These are phyloP conservation scores for Ianthella basta DNA, from an alignment of 37 sponge, comb jelly and placozoan species.

Conservation along the genomic window DNA sequence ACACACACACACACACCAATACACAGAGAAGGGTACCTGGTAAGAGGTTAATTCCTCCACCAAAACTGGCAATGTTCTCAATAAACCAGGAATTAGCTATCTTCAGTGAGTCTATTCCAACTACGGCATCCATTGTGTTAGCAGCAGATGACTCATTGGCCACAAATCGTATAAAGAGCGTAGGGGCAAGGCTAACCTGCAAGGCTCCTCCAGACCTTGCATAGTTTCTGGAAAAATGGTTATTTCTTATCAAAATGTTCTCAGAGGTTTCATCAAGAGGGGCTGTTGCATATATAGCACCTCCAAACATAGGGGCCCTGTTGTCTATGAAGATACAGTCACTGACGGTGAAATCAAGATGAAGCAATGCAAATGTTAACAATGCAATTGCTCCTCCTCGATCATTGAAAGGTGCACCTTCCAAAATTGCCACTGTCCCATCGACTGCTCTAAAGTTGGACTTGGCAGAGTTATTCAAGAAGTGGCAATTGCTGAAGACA, in stretches of 20 bases:
- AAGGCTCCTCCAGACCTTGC: constrained; percentile 51
- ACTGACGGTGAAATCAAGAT: constrained; percentile 16
- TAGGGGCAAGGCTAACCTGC: neutral
- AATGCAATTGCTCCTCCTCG: constrained; percentile 61
- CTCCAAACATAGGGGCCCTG: constrained; percentile 58
- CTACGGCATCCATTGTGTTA: neutral
- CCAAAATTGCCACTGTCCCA: constrained; percentile 23
- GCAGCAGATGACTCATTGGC: too few species aligned
- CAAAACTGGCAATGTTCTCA: neutral
- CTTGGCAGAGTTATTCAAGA: constrained; percentile 49
- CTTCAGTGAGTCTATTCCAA: neutral
- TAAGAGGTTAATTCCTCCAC: constrained; percentile 6
- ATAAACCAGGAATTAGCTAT: neutral
- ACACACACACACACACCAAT: neutral
- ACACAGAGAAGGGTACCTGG: neutral
- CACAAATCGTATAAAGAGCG: too few species aligned
- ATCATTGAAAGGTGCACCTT: constrained; percentile 37
- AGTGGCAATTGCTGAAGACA: constrained; percentile 19
- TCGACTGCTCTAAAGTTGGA: constrained; percentile 1
- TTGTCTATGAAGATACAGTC: constrained; percentile 42
- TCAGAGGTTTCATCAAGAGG: constrained; percentile 23
- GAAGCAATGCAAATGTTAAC: constrained; percentile 32
- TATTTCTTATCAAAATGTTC: neutral
- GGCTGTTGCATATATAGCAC: constrained; percentile 37
- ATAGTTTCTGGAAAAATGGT: constrained; percentile 10